Conservation (phyloP, 2,797 vertebrate genomes). For the Apogon hyalosoma region DNA sequence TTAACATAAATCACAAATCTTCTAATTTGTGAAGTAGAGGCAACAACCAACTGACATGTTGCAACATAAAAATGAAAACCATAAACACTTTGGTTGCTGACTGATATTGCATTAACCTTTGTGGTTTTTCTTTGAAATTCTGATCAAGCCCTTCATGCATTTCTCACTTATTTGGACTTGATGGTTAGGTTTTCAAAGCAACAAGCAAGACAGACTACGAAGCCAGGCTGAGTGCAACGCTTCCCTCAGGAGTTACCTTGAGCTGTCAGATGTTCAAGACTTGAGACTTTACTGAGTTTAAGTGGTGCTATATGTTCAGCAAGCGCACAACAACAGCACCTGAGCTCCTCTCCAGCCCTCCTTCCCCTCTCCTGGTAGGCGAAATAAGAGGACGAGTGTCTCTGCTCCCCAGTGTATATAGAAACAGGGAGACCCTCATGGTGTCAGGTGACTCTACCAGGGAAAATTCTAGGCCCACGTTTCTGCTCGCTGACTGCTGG, state of each 20-base stretch:
- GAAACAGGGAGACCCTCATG: conserved; percentile 62
- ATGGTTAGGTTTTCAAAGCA: conserved; percentile 46
- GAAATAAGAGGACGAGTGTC: conserved; percentile 70
- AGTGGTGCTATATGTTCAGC: conserved; percentile 47
- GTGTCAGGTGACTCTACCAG: conserved; percentile 80
- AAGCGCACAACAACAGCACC: conserved; percentile 45
- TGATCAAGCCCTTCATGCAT: conserved; percentile 55
- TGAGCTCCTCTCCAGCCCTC: conserved; percentile 61
- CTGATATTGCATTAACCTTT: not conserved
- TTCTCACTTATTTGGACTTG: conserved; percentile 18
- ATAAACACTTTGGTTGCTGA: conserved; percentile 1
- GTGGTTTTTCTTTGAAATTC: not conserved
- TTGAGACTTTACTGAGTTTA: conserved; percentile 68
- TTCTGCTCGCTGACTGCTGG: conserved; percentile 27
- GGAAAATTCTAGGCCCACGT: conserved; percentile 80
- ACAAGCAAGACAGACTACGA: conserved; percentile 63
- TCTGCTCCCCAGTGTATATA: conserved; percentile 73
- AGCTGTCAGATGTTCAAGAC: conserved; percentile 67
- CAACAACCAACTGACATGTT: too few species aligned
- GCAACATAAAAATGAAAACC: not conserved
- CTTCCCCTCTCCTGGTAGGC: conserved; percentile 61
- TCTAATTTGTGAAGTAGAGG: not conserved
- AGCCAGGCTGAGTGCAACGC: conserved; percentile 56
- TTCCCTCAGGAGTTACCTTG: conserved; percentile 80
- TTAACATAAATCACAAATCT: not conserved